Evolutionary conservation across 2,113 vertebrate genomes (phyloP).

Genomic region (Epinephelus cyanopodus): DNA sequence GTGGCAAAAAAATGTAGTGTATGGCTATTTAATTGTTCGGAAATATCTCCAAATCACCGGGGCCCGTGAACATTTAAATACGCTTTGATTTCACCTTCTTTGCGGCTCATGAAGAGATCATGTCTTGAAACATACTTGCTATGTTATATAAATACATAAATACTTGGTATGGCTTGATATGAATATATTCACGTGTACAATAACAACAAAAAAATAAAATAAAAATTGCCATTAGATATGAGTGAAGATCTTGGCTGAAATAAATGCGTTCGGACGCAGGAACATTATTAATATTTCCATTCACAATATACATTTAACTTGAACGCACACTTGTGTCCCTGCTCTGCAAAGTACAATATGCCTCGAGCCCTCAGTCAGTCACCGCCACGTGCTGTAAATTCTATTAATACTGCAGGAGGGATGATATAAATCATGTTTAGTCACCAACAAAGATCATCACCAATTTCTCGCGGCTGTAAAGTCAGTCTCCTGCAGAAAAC

Average conservation of each 20-base stretch:
- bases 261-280: background rate
- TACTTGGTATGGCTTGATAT: too few species aligned
- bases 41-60: background rate
- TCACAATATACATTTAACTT: background rate
- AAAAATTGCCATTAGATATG: too few species aligned
- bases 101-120: background rate
- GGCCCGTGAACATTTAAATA: background rate
- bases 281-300: background rate
- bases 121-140: background rate
- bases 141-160: too few species aligned
- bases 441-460: constrained; percentile 37
- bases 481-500: constrained; percentile 8
- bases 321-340: background rate
- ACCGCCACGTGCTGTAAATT: background rate
- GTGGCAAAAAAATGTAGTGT: background rate
- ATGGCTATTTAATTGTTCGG: too few species aligned
- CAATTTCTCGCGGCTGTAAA: constrained; percentile 41
- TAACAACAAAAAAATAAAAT: too few species aligned
- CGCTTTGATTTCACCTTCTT: background rate
- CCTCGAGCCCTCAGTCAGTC: background rate
- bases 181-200: too few species aligned
- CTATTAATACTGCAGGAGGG: constrained; percentile 3
- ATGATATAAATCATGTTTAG: constrained; percentile 47
- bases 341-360: background rate
- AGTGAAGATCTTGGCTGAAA: background rate